A percentile compares a stretch with the other conserved stretches of the same genome.
Conservation (phyloP, 2,888 invertebrate genomes). For the Auanema freiburgensis region DNA sequence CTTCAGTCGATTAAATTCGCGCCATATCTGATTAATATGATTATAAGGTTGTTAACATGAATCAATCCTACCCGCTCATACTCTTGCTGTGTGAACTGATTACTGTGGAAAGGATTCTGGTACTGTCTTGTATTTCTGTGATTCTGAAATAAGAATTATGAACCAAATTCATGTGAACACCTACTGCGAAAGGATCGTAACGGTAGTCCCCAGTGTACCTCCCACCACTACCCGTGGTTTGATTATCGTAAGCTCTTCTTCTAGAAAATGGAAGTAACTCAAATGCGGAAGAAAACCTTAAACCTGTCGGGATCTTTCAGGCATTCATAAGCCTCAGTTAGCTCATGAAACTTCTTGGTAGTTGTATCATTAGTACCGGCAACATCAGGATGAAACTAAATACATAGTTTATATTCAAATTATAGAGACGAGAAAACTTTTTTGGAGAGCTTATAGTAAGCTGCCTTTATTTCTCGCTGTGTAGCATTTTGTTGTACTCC, state of each 20-base stretch:
- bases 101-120: slow-evolving; percentile 18
- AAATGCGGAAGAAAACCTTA: no score
- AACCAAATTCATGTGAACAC: not conserved
- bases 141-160: not conserved
- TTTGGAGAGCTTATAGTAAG: slow-evolving; percentile 21
- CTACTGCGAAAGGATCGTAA: not conserved
- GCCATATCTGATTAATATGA: slow-evolving; percentile 27
- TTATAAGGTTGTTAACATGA: not conserved
- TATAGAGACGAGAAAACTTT: slow-evolving; percentile 5
- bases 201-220: slow-evolving; percentile 14
- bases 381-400: slow-evolving; percentile 23
- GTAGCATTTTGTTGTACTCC: slow-evolving; percentile 16
- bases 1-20: slow-evolving; percentile 25
- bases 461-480: slow-evolving; percentile 20
- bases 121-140: not conserved
- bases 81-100: slow-evolving; percentile 18
- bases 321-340: slow-evolving; percentile 21
- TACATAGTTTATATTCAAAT: not conserved
- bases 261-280: no score
- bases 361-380: slow-evolving; percentile 10
- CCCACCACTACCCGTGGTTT: slow-evolving; percentile 8
- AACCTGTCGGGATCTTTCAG: slow-evolving; percentile 17
- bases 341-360: slow-evolving; percentile 13
- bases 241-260: slow-evolving; percentile 18
- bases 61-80: slow-evolving; percentile 11